Percentiles rank a stretch among this genome's conserved stretches.
Conservation (phyloP, 2,113 vertebrate genomes). For the Alosa alosa region DNA sequence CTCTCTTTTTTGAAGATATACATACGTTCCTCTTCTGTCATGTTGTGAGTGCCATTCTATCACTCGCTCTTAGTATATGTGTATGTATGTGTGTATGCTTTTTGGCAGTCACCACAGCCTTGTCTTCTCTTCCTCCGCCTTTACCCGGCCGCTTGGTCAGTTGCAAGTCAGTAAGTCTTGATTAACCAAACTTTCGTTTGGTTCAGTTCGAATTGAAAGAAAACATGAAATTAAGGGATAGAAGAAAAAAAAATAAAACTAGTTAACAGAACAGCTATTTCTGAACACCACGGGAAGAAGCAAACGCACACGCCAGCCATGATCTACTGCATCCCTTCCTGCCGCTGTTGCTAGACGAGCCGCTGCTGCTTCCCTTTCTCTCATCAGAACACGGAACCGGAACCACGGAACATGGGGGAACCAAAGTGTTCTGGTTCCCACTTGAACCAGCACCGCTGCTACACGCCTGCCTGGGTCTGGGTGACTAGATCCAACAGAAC, state of each 20-base stretch:
- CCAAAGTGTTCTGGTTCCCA: not conserved
- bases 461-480: not conserved
- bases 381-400: not conserved
- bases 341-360: slow-evolving; percentile 10
- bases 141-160: not conserved
- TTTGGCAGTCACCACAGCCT: slow-evolving; percentile 38
- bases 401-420: too few relatives aligned
- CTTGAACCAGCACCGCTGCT: not conserved
- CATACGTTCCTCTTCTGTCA: slow-evolving; percentile 17
- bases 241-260: not conserved
- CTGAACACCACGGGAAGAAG: slow-evolving; percentile 4
- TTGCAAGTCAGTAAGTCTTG: not conserved
- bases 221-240: not conserved
- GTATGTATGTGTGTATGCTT: slow-evolving; percentile 32
- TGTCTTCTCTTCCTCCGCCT: slow-evolving; percentile 36
- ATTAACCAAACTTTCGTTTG: not conserved
- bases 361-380: not conserved
- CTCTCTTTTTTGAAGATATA: slow-evolving; percentile 24
- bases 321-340: slow-evolving; percentile 1
- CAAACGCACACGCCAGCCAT: not conserved
- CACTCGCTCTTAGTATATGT: slow-evolving; percentile 19
- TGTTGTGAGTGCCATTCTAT: slow-evolving; percentile 2
- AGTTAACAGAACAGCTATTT: not conserved
- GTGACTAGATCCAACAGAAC: not conserved
- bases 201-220: not conserved